These are phyloP conservation scores for Gambusia affinis DNA, from an alignment of 2,113 vertebrate species.

Conservation along the genomic window DNA sequence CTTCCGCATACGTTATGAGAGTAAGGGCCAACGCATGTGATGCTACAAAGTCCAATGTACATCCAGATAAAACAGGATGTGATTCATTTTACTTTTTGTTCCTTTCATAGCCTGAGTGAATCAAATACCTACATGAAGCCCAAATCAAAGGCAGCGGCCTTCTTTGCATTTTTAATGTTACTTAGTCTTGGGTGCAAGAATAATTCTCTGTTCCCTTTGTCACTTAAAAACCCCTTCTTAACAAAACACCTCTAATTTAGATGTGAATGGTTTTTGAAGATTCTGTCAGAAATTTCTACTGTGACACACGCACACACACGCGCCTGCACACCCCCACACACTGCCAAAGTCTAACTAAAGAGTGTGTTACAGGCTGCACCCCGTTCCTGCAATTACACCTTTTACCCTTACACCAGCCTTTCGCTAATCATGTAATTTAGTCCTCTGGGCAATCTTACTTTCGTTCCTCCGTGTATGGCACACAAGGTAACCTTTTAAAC, in stretches of 20 bases:
- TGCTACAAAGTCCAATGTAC: neutral
- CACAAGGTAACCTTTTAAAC: constrained; percentile 42
- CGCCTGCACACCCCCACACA: neutral
- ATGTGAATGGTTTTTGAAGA: constrained; percentile 51
- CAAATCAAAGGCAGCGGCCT: neutral
- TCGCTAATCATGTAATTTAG: neutral
- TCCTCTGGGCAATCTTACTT: neutral
- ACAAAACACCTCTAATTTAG: constrained; percentile 47
- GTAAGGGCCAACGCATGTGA: constrained; percentile 77
- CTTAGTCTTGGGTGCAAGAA: constrained; percentile 32
- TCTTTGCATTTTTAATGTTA: neutral
- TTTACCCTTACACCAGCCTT: neutral
- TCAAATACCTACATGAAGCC: neutral
- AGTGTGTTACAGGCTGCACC: neutral
- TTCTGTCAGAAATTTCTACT: constrained; percentile 38
- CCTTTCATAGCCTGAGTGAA: constrained; percentile 1
- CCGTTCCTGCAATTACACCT: neutral
- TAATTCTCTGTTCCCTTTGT: constrained; percentile 30
- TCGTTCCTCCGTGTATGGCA: constrained; percentile 28
- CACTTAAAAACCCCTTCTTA: constrained; percentile 28
- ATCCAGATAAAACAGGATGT: neutral
- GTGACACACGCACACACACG: neutral
- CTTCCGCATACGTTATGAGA: constrained; percentile 97
- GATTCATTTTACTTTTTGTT: neutral
- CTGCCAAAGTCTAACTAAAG: neutral